Evolutionary conservation across 1,140 invertebrate species (phyloP).

Genomic region (Microplitis mediator): DNA sequence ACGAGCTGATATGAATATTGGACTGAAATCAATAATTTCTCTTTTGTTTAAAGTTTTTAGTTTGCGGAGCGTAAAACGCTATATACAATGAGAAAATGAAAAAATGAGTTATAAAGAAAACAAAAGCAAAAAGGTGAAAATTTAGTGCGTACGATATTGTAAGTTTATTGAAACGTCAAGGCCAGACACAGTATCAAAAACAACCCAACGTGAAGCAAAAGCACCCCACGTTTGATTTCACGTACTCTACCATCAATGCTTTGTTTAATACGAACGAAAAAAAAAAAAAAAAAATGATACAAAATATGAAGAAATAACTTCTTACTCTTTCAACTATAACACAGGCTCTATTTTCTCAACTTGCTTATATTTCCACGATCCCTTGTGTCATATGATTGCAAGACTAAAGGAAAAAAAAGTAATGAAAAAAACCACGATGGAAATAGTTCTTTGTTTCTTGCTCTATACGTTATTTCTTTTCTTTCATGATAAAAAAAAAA

Average conservation of each 20-base stretch:
- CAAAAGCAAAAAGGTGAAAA: neutral
- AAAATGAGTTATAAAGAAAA: neutral
- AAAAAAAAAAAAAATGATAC: neutral
- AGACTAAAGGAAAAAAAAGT: neutral
- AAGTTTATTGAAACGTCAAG: conserved; percentile 44
- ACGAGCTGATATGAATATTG: too few species aligned
- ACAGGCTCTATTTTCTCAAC: neutral
- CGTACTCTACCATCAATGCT: conserved; percentile 1
- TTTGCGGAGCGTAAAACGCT: neutral
- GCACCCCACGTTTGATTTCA: conserved; percentile 28
- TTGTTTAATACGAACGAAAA: neutral
- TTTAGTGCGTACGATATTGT: conserved; percentile 11
- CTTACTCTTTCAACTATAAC: neutral
- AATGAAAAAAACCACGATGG: conserved; percentile 1
- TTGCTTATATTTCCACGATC: neutral
- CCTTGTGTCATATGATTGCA: neutral
- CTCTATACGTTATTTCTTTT: neutral
- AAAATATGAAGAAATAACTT: neutral
- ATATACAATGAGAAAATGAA: neutral
- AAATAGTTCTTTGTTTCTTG: neutral
- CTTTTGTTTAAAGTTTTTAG: too few species aligned
- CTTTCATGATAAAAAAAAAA: neutral
- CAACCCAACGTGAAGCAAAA: conserved; percentile 33
- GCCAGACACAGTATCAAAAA: conserved; percentile 47
- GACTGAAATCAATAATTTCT: too few species aligned